Evolutionary conservation across 2,797 vertebrate genomes (phyloP).

Genomic region (Spinibarbus caldwelli): DNA sequence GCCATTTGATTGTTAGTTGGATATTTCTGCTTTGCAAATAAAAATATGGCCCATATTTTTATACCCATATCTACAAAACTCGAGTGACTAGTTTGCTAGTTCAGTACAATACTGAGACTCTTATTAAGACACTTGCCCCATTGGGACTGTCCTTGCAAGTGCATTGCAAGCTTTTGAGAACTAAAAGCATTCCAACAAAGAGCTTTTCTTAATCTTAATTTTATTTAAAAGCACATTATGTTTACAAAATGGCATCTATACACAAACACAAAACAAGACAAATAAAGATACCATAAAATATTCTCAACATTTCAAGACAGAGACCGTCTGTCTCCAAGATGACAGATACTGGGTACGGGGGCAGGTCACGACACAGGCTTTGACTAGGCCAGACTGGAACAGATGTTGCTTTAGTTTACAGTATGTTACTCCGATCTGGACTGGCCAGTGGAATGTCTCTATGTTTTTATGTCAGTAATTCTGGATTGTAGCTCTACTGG

Average conservation of each 20-base stretch:
- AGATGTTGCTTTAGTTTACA: slow-evolving; percentile 15
- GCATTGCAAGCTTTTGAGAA: neutral
- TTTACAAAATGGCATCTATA: slow-evolving; percentile 78
- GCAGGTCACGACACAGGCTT: neutral
- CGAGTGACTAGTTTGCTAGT: neutral
- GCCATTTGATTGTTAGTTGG: neutral
- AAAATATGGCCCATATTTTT: neutral
- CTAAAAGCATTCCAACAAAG: neutral
- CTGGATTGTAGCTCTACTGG: slow-evolving; percentile 57
- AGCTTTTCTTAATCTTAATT: slow-evolving; percentile 60
- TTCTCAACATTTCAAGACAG: slow-evolving; percentile 64
- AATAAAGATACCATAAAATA: slow-evolving; percentile 71
- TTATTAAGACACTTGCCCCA: neutral
- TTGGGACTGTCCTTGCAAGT: neutral
- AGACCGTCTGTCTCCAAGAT: slow-evolving; percentile 47
- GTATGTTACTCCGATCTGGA: neutral
- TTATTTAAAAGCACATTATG: slow-evolving; percentile 77
- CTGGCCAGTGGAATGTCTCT: slow-evolving; percentile 70
- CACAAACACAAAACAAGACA: slow-evolving; percentile 70
- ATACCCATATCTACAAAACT: neutral
- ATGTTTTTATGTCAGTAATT: slow-evolving; percentile 41
- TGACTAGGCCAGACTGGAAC: slow-evolving; percentile 49
- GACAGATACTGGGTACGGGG: neutral
- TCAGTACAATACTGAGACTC: neutral
- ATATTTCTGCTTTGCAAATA: neutral